These are phyloP conservation scores for Amphipoea oculea DNA, from an alignment of 2,888 invertebrate species.

Conservation along the genomic window DNA sequence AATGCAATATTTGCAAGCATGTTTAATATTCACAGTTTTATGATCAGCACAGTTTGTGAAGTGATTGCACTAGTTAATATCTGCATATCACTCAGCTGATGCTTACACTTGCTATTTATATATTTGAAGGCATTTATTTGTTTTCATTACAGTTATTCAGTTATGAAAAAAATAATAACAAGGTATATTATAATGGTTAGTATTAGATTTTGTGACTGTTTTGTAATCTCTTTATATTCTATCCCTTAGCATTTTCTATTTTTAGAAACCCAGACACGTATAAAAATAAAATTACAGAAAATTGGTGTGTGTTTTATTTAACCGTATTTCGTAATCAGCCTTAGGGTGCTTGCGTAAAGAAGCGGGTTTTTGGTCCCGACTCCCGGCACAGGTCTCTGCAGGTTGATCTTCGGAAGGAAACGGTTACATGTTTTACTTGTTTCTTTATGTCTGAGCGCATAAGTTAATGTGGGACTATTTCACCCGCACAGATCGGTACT, in stretches of 20 bases:
- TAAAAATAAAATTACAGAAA: constrained; percentile 79
- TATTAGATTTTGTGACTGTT: constrained; percentile 84
- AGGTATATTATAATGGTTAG: constrained; percentile 69
- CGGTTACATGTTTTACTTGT: too few species aligned
- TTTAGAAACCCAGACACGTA: constrained; percentile 86
- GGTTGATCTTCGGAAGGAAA: too few species aligned
- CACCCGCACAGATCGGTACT: too few species aligned
- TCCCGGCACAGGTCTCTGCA: too few species aligned
- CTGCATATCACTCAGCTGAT: constrained; percentile 73
- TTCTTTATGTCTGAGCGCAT: too few species aligned
- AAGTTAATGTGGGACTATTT: too few species aligned
- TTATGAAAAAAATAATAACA: constrained; percentile 62
- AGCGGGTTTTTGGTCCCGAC: too few species aligned
- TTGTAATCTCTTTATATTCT: constrained; percentile 85
- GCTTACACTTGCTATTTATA: constrained; percentile 64
- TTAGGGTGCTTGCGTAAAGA: too few species aligned
- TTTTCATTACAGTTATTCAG: constrained; percentile 58
- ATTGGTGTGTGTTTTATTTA: constrained; percentile 60
- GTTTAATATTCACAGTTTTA: constrained; percentile 60
- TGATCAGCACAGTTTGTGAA: constrained; percentile 68
- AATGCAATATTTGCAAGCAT: constrained; percentile 67
- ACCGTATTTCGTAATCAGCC: not conserved
- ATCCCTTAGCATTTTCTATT: constrained; percentile 87
- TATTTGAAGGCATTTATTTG: constrained; percentile 56
- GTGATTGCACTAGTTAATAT: constrained; percentile 77